These are phyloP conservation scores for Knipowitschia caucasica DNA, from an alignment of 2,797 vertebrate genomes.

Conservation along the genomic window DNA sequence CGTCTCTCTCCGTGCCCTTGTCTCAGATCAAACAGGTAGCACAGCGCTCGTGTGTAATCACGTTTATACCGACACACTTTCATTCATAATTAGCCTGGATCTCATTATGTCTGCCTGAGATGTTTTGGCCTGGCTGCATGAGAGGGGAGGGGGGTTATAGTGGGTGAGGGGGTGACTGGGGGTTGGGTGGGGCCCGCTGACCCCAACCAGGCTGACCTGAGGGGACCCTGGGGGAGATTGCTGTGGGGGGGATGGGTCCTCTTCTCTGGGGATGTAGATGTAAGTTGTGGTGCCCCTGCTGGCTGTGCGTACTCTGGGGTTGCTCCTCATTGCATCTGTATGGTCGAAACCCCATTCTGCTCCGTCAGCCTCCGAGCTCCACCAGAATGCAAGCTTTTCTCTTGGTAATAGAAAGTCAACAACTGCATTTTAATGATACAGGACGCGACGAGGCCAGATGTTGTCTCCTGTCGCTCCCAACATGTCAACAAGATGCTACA, in stretches of 20 bases:
- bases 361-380: slow-evolving; percentile 26
- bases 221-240: slow-evolving; percentile 41
- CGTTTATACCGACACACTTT: slow-evolving; percentile 23
- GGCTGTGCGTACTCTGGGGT: slow-evolving; percentile 30
- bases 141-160: too few species aligned
- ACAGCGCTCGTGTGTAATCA: slow-evolving; percentile 11
- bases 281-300: slow-evolving; percentile 50
- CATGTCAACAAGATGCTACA: slow-evolving; percentile 24
- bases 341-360: slow-evolving; percentile 28
- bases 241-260: slow-evolving; percentile 36
- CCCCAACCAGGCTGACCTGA: slow-evolving; percentile 57
- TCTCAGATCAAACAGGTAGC: slow-evolving; percentile 1
- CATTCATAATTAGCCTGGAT: slow-evolving; percentile 46
- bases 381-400: slow-evolving; percentile 31
- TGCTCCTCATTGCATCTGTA: slow-evolving; percentile 25
- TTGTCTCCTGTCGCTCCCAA: slow-evolving; percentile 16
- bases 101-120: slow-evolving; percentile 65
- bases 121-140: slow-evolving; percentile 40
- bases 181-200: slow-evolving; percentile 42
- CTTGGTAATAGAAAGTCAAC: slow-evolving; percentile 27
- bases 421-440: slow-evolving; percentile 32
- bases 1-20: neutral
- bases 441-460: slow-evolving; percentile 16
- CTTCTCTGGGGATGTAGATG: slow-evolving; percentile 38
- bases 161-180: slow-evolving; percentile 17